Base-by-base conservation (phyloP, 2,888 invertebrate genomes). In the Aleiodes alternator region DNA sequence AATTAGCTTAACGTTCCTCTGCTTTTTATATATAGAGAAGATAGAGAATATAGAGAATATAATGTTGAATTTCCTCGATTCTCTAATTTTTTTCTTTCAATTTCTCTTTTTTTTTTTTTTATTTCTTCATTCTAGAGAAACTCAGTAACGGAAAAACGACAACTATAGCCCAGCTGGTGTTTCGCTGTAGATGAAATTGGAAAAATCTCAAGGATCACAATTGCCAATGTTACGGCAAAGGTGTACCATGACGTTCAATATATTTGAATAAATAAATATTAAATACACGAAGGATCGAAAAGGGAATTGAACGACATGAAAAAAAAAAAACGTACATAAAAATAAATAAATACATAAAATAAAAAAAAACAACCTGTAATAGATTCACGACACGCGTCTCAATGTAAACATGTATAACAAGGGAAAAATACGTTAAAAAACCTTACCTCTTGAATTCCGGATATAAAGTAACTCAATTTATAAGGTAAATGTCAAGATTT, bases 201-300 rank as follows among this genome's bases (percentile, higher is more conserved):
- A 66, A 72, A 76, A 78, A 78, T 74, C 75, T 72, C 71, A 75
- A 73, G 72, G 55, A 73, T 55, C 55, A 75, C 43, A 59, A 68
- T 59, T 43, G 57, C 16, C 50, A 70, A 56, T 59, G 70, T 31
- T 48, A 71, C 11, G n/a, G 29, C 14, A 50, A 53, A 61, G 51
- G 50, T 43, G 43, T 9, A 11, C 38, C 38, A 38, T 38, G 38
- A 38, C 51, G 64, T 72, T 56, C 56, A 74, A 76, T 74, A 73
- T 71, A 69, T 75, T 61, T 76, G 74, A 70, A 70, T 72, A 71
- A 76, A 72, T 50, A 75, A 59, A 75, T 69, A 72, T 64, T 64
- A 71, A 75, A 57, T 70, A 48, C 59, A 29, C 43, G 56, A 69
- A 50, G 78, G 75, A 75, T 73, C 48, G 68, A 75, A 6, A 6